phyloP scores from a whole-genome alignment of 2,888 invertebrate genomes.

The Eulithis prunata region DNA sequence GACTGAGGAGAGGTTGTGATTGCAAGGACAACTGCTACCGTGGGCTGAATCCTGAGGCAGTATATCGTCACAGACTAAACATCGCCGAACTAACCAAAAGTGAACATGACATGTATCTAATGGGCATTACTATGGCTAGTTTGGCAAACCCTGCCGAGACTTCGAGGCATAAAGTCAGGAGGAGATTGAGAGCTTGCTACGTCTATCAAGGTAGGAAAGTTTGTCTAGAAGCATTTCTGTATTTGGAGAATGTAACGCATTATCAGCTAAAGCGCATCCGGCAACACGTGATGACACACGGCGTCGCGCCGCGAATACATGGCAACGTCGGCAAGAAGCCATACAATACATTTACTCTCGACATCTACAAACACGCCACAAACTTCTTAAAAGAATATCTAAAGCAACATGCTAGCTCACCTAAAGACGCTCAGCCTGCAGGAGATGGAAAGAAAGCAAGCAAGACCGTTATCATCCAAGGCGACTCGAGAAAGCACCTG shows the following conservation, averaged over 20 bases:
- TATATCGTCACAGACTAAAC: conserved; percentile 90
- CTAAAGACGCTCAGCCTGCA: conserved; percentile 79
- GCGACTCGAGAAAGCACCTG: conserved; percentile 87
- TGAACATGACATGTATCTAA: conserved; percentile 93
- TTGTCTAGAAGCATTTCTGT: conserved; percentile 91
- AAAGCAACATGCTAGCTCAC: conserved; percentile 85
- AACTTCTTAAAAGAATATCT: conserved; percentile 90
- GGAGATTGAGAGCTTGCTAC: conserved; percentile 89
- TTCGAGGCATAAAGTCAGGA: conserved; percentile 88
- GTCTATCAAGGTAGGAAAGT: conserved; percentile 91
- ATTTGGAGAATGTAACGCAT: conserved; percentile 91
- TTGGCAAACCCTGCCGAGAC: conserved; percentile 90
- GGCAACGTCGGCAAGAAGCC: conserved; percentile 92
- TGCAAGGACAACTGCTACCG: conserved; percentile 91
- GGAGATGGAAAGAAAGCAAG: conserved; percentile 80
- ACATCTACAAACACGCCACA: conserved; percentile 91
- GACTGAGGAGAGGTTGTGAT: conserved; percentile 89
- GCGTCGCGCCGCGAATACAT: conserved; percentile 90
- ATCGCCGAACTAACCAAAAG: conserved; percentile 92
- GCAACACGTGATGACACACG: conserved; percentile 91
- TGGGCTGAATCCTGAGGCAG: conserved; percentile 89
- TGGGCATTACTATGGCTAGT: conserved; percentile 94
- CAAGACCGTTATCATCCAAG: conserved; percentile 80
- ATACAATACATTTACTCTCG: conserved; percentile 91
- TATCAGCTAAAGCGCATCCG: conserved; percentile 91